Conservation (phyloP, 2,888 invertebrate species). For the Drosophila aldrichi region DNA sequence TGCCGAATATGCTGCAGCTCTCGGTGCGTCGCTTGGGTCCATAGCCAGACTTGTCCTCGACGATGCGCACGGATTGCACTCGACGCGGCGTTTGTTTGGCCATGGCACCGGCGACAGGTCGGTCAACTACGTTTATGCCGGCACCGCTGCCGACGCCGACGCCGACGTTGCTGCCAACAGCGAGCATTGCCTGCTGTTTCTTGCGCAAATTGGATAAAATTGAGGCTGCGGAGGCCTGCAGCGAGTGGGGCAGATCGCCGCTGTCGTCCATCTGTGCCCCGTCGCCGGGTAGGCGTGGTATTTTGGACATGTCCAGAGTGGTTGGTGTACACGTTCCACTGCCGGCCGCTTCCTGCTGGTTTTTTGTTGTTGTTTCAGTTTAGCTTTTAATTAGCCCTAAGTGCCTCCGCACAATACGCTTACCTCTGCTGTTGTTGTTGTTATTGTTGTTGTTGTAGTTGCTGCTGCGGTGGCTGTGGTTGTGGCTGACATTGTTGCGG, state of each 20-base stretch:
- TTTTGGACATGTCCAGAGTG: constrained; percentile 82
- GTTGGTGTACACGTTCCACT: constrained; percentile 16
- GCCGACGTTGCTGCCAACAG: constrained; percentile 20
- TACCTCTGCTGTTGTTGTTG: constrained; percentile 71
- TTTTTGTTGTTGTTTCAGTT: constrained; percentile 57
- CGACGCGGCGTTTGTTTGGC: constrained; percentile 75
- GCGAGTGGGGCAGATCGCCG: constrained; percentile 61
- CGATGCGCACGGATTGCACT: constrained; percentile 84
- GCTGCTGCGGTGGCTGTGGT: background rate
- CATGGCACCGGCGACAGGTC: constrained; percentile 20
- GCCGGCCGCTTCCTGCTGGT: constrained; percentile 62
- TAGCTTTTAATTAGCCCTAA: constrained; percentile 73
- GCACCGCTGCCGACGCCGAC: constrained; percentile 15
- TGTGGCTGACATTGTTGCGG: constrained; percentile 33
- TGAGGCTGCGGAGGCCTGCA: constrained; percentile 68
- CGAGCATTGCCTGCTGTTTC: constrained; percentile 68
- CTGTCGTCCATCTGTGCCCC: constrained; percentile 82
- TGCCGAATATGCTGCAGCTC: constrained; percentile 83
- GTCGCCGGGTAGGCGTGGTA: constrained; percentile 84
- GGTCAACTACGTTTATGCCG: background rate
- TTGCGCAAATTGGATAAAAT: constrained; percentile 75
- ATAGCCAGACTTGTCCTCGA: constrained; percentile 78
- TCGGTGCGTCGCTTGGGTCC: constrained; percentile 83
- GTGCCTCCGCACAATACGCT: constrained; percentile 63
- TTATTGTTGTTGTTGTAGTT: constrained; percentile 13